Base-by-base conservation (phyloP, 2,113 vertebrate species). In the Rafetus swinhoei region DNA sequence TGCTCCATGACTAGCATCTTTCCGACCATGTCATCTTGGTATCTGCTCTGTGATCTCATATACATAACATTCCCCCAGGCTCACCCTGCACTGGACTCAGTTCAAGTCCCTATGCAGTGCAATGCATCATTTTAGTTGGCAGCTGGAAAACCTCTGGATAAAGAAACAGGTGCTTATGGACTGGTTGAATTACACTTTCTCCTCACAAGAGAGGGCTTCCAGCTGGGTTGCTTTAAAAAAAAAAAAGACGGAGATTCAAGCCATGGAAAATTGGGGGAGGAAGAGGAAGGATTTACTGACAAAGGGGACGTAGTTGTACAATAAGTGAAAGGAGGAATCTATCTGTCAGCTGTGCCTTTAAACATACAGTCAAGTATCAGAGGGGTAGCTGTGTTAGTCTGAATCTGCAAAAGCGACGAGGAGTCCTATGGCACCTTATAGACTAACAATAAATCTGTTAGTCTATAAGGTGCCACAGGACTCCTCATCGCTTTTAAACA, bases 91-190 rank as follows among this genome's bases (percentile, higher is more conserved):
- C 84, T 95, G 96, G 92, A 91, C 0, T 1, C 4, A 15, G 81
- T 91, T 97, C 95, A 96, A 89, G 79, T 80, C 85, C 69, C 12
- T 92, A 79, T 53, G n/a, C 96, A 95, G 91, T 94, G 86, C 92
- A 90, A 76, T 86, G 91, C 95, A 89, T 90, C 94, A 79, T 93
- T 96, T 94, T 91, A 0, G 1, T 81, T 95, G 94, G 97, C 94
- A 95, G 95, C 95, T 96, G 93, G 91, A 96, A 94, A 90, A 89
- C 94, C 95, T 97, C 95, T 86, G 92, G 88, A 93, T 97, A 95
- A 98, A 86, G 89, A 97, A 97, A 97, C 94, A 97, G 96, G 93
- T 74, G 1, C 72, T 76, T 85, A 86, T 86, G 76, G 86, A 81
- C 39, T 62, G 90, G 94, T 94, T 93, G 69, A 90, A 88, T n/a